phyloP scores from a whole-genome alignment of 2,888 invertebrate genomes.

The Iselma pallidipennis region DNA sequence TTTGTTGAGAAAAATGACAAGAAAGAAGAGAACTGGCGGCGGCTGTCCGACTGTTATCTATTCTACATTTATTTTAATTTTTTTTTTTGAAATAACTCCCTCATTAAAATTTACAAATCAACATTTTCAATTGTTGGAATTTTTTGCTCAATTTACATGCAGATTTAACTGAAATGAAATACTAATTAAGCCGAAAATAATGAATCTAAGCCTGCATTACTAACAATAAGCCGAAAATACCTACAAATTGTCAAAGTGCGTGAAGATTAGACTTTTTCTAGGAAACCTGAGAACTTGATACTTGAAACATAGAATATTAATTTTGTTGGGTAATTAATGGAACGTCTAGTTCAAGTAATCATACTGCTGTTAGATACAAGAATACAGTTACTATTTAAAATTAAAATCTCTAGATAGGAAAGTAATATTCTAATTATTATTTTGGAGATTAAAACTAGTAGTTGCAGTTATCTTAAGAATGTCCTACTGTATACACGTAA shows the following conservation, averaged over 20 bases:
- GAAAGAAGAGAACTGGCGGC: background rate
- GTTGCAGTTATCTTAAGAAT: no score
- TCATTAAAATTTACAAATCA: background rate
- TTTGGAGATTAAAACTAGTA: no score
- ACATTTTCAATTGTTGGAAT: no score
- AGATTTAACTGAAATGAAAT: no score
- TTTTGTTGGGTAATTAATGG: conserved; percentile 24
- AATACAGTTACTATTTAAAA: background rate
- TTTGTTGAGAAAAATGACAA: conserved; percentile 7
- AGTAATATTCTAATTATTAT: no score
- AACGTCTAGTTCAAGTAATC: conserved; percentile 24
- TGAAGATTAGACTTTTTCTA: conserved; percentile 18
- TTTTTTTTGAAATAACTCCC: background rate
- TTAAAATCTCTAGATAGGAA: no score
- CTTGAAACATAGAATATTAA: conserved; percentile 19
- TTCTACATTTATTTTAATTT: background rate
- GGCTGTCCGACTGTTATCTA: background rate
- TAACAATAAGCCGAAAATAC: conserved; percentile 13
- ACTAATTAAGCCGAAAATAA: conserved; percentile 6
- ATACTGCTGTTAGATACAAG: conserved; percentile 7
- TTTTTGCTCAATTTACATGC: no score
- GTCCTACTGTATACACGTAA: no score
- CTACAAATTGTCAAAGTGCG: conserved; percentile 24
- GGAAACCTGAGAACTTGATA: conserved; percentile 12
- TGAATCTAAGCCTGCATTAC: background rate